Evolutionary conservation across 2,888 invertebrate genomes (phyloP).

Genomic region (Heliothis peltigera): DNA sequence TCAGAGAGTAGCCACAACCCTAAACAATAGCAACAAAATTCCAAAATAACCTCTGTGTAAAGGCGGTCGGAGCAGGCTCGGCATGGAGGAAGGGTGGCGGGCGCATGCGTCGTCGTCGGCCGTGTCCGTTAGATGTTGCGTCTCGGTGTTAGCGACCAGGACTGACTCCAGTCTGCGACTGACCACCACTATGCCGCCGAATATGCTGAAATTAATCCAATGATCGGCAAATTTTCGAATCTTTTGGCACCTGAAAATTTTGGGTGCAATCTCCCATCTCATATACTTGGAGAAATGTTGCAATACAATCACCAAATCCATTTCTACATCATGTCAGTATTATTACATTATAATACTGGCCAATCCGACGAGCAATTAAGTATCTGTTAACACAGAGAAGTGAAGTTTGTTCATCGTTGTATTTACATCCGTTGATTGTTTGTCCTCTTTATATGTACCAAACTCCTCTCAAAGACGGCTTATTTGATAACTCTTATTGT

Average conservation of each 20-base stretch:
- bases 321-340: no score
- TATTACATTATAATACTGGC: no score
- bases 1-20: background rate
- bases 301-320: background rate
- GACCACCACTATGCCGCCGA: slow-evolving; percentile 69
- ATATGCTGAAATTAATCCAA: slow-evolving; percentile 66
- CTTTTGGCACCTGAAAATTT: background rate
- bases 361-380: no score
- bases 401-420: no score
- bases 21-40: background rate
- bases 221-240: background rate
- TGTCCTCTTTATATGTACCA: no score
- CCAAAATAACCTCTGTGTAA: background rate
- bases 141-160: slow-evolving; percentile 86
- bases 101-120: slow-evolving; percentile 79
- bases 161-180: slow-evolving; percentile 80
- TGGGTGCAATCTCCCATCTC: background rate
- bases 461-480: no score
- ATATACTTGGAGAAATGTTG: background rate
- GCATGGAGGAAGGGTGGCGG: slow-evolving; percentile 71
- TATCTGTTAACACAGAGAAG: no score
- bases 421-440: no score
- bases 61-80: slow-evolving; percentile 43
- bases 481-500: no score
- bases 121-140: slow-evolving; percentile 88